Percentiles rank a stretch among this genome's conserved stretches.
phyloP scores from a whole-genome alignment of 2,797 vertebrate genomes.

The Molossus molossus region DNA sequence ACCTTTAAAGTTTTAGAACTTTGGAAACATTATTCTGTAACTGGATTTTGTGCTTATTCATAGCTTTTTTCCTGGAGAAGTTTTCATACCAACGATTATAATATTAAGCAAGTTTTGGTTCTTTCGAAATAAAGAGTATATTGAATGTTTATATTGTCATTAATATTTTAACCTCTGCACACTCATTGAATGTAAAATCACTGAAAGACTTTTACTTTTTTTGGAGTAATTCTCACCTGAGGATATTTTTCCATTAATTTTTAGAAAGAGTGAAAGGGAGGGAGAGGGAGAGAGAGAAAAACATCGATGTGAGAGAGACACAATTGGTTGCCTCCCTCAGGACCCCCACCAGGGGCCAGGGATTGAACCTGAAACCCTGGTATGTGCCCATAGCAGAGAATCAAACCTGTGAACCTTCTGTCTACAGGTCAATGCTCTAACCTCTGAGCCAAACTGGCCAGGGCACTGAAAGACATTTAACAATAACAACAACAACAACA shows the following conservation, averaged over 20 bases:
- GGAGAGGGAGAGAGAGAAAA: too few relatives aligned
- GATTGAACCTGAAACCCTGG: too few relatives aligned
- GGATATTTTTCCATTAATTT: too few relatives aligned
- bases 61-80: constrained; percentile 43
- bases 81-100: neutral
- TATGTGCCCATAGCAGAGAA: too few relatives aligned
- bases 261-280: too few relatives aligned
- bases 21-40: constrained; percentile 10
- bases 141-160: constrained; percentile 9
- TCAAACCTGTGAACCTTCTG: too few relatives aligned
- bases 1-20: constrained; percentile 52
- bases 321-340: too few relatives aligned
- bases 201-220: neutral
- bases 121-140: constrained; percentile 42
- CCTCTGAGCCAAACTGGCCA: too few relatives aligned
- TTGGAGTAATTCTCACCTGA: too few relatives aligned
- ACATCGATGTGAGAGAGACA: too few relatives aligned
- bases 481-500: neutral
- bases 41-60: constrained; percentile 2
- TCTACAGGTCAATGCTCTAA: too few relatives aligned
- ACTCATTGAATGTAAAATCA: neutral
- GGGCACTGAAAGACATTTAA: neutral
- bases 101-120: constrained; percentile 9
- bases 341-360: too few relatives aligned
- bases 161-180: constrained; percentile 30